phyloP scores from a whole-genome alignment of 2,888 invertebrate species.

The Machimus atricapillus region DNA sequence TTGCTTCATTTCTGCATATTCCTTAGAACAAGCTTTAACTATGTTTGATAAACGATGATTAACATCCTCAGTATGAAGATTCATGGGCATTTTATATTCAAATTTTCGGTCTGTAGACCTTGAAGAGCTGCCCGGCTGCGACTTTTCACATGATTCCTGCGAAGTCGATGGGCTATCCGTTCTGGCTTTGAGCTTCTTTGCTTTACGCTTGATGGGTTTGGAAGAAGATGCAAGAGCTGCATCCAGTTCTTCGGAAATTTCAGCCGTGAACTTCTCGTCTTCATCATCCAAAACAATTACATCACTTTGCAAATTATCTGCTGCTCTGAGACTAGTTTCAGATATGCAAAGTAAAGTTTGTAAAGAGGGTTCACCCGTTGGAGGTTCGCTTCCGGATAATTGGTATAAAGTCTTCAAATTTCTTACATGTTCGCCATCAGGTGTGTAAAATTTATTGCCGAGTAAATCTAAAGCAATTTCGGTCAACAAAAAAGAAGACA shows the following conservation, averaged over 20 bases:
- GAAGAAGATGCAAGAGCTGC: neutral
- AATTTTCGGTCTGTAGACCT: neutral
- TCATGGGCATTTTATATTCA: neutral
- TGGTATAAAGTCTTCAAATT: conserved; percentile 9
- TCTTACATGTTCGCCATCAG: neutral
- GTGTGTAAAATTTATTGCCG: conserved; percentile 5
- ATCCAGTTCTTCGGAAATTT: neutral
- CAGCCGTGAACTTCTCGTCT: neutral
- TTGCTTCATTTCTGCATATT: neutral
- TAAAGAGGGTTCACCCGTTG: neutral
- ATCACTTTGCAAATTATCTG: neutral
- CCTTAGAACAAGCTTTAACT: neutral
- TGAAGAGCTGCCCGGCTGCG: neutral
- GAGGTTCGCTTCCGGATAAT: neutral
- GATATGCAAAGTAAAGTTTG: neutral
- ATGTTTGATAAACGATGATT: neutral
- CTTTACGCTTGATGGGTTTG: neutral
- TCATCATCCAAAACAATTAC: neutral
- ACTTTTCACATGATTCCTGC: neutral
- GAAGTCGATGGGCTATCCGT: too few relatives aligned
- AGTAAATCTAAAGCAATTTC: conserved; percentile 24
- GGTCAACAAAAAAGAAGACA: conserved; percentile 9
- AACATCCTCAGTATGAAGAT: neutral
- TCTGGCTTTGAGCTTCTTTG: too few relatives aligned
- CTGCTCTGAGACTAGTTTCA: neutral